Base-by-base conservation (phyloP, 1,140 invertebrate species). In the Halictus rubicundus region DNA sequence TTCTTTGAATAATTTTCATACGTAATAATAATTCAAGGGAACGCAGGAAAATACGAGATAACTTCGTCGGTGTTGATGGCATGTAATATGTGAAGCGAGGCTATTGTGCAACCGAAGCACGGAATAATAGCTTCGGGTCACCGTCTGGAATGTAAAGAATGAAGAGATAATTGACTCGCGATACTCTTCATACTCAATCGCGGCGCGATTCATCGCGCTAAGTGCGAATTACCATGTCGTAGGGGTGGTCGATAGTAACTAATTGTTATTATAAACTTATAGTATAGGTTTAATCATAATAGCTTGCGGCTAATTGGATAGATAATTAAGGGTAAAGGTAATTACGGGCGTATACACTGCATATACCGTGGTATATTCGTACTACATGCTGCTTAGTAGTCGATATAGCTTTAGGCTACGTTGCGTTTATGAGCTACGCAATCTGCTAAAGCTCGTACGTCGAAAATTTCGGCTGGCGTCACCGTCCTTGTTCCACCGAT, bases 261-360 rank as follows among this genome's bases (percentile, higher is more conserved):
- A 93, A 93, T 93, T 93, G 92, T 93, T 93, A 92, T 93, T 93
- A 93, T 93, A 93, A 93, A 93, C 91, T 93, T 93, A 91, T 87
- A 92, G 89, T 91, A 91, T 92, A 92, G 90, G 89, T 92, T 92
- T 93, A 93, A 93, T 93, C 92, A 91, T 92, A 93, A 93, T 92
- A 93, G 89, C 92, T 93, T 80, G 75, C 82, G 92, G 92, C 91
- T 93, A 93, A 93, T 93, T 93, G 92, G 91, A 93, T 93, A 92
- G 91, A 93, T 93, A 92, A 93, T 93, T 93, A 92, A 92, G 92
- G 92, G 92, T 93, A 90, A 92, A 91, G 91, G 92, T 92, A 93
- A 93, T 93, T 93, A 93, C 89, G 83, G 79, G 83, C 89, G 88
- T 90, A 90, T 91, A 90, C 89, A 92, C 77, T 85, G 85, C 82